Base-by-base conservation (phyloP, 2,113 vertebrate species). In the Alligator mississippiensis region DNA sequence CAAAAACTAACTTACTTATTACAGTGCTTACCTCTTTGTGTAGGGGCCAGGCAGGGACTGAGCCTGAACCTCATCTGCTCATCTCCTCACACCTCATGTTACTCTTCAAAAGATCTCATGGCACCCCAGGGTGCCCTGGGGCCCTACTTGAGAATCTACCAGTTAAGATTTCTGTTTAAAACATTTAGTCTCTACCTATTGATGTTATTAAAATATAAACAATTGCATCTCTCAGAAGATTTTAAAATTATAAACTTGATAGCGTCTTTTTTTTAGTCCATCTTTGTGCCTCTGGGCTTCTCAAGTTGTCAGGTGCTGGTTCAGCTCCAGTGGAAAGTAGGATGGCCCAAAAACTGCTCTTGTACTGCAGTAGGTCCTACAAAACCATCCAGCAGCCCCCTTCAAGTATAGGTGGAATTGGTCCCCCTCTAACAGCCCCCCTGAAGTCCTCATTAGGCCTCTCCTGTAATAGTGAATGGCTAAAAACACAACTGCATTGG, bases 221-320 rank as follows among this genome's bases (percentile, higher is more conserved):
- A 27, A 38, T 54, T 79, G 3, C 16, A 19, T 64, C 30, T 89
- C 25, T n/a, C 0, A 0, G 30, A 63, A 70, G 55, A 28, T 38
- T 27, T 0, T 47, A 9, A 30, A 27, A 0, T 55, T 93, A 3
- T 47, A 11, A 38, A 12, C 1, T 21, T 54, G 38, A 15, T 28
- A 77, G 18, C 61, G 17, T 22, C 59, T 25, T 17, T 4, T 9
- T 76, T 55, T 83, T 77, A 5, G 1, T 21, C 11, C n/a, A 4
- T 80, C 79, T 80, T 30, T 87, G 59, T 22, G 12, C 59, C 10
- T 4, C 62, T 88, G 84, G 55, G 63, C 59, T 57, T 74, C 34
- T 76, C 27, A 27, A 22, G 21, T 9, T 64, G n/a, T 11, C 0
- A 2, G 27, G 17, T 63, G 63, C 64, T 3, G 4, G 55, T n/a